Evolutionary conservation across 2,797 vertebrate species (phyloP).

Genomic region (Clarias fuscus): DNA sequence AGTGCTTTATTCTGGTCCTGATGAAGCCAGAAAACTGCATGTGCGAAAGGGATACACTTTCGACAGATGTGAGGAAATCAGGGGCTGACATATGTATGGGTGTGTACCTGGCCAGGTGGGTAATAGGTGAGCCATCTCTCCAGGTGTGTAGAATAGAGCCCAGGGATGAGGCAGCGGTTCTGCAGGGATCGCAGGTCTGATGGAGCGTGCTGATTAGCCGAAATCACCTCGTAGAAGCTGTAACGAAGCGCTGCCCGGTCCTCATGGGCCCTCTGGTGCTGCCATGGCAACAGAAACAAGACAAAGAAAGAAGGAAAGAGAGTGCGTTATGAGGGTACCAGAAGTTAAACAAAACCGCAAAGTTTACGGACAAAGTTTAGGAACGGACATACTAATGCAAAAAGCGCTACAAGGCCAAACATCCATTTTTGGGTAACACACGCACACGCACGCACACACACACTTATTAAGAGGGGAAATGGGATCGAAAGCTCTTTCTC

Average conservation of each 20-base stretch:
- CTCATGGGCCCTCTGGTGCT: constrained; percentile 95
- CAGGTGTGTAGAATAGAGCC: constrained; percentile 88
- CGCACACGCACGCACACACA: constrained; percentile 19
- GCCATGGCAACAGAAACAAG: constrained; percentile 19
- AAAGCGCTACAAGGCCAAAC: neutral
- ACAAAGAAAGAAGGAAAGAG: neutral
- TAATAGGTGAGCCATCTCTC: constrained; percentile 89
- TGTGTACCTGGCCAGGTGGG: constrained; percentile 85
- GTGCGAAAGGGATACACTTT: neutral
- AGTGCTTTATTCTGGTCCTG: neutral
- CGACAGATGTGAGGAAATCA: neutral
- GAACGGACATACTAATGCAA: neutral
- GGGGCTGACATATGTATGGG: neutral
- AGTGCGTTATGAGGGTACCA: neutral
- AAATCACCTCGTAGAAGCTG: constrained; percentile 93
- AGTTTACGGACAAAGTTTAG: neutral
- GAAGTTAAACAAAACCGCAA: neutral
- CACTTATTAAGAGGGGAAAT: constrained; percentile 37
- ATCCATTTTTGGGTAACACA: constrained; percentile 9
- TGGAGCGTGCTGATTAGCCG: constrained; percentile 74
- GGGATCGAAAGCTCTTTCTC: constrained; percentile 43
- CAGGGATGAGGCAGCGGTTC: constrained; percentile 85
- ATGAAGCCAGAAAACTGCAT: neutral
- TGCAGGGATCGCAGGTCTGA: constrained; percentile 83
- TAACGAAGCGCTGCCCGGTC: constrained; percentile 86